Evolutionary conservation across 2,113 vertebrate genomes (phyloP).

Genomic region (Sylvietta virens): DNA sequence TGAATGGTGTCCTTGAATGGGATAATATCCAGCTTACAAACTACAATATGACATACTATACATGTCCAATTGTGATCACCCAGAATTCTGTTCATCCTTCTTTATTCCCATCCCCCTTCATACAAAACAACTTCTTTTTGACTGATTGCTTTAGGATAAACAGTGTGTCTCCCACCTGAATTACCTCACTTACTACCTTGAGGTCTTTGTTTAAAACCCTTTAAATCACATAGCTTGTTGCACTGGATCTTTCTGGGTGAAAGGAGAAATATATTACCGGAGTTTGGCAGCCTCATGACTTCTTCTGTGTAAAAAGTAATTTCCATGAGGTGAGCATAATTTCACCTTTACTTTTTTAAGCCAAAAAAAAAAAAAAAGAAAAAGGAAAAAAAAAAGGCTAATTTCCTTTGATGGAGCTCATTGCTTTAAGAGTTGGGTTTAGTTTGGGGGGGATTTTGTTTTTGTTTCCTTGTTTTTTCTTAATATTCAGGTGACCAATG

Average conservation of each 20-base stretch:
- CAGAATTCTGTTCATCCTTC: background rate
- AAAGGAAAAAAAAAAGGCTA: background rate
- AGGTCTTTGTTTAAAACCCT: background rate
- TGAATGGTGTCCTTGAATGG: background rate
- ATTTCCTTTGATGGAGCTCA: background rate
- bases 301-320: background rate
- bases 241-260: background rate
- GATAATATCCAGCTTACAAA: background rate
- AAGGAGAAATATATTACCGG: background rate
- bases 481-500: background rate
- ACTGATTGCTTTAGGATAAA: background rate
- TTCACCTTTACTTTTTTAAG: background rate
- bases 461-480: background rate
- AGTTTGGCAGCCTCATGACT: rapidly evolving
- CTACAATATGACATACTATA: background rate
- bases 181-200: background rate
- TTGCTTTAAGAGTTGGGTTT: background rate
- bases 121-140: background rate
- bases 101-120: background rate
- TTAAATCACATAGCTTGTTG: background rate
- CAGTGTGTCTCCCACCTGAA: background rate
- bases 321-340: background rate
- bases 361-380: background rate
- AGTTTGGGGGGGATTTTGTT: rapidly evolving
- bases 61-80: background rate